A percentile compares a stretch with the other conserved stretches of the same genome.
These are phyloP conservation scores for Perithous albicinctus DNA, from an alignment of 2,888 invertebrate species.

Conservation along the genomic window DNA sequence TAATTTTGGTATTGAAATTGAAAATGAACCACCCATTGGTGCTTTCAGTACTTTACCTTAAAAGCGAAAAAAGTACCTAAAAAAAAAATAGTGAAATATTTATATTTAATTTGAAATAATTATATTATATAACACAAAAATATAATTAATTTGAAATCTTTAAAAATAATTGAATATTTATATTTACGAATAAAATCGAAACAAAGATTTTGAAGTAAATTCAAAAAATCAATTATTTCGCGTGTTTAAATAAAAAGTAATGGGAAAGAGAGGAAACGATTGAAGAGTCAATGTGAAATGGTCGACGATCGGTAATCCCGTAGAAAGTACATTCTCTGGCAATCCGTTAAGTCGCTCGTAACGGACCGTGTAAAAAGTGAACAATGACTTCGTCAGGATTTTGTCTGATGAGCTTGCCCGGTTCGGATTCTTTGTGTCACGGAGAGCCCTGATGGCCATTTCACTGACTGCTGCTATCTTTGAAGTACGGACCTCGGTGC, in stretches of 20 bases:
- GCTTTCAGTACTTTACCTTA: too few relatives aligned
- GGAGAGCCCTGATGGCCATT: conserved; percentile 36
- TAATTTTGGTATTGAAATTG: too few relatives aligned
- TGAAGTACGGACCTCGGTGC: conserved; percentile 21
- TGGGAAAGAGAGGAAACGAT: neutral
- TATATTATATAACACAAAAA: too few relatives aligned
- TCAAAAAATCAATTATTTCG: too few relatives aligned
- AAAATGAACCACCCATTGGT: too few relatives aligned
- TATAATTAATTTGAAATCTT: too few relatives aligned
- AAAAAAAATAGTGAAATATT: too few relatives aligned
- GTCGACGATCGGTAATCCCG: conserved; percentile 35
- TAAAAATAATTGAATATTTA: too few relatives aligned
- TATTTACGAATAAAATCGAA: too few relatives aligned
- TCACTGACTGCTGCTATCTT: conserved; percentile 31
- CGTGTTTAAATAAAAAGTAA: conserved; percentile 25
- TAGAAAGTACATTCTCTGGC: conserved; percentile 69
- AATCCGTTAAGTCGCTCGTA: conserved; percentile 67
- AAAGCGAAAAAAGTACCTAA: too few relatives aligned
- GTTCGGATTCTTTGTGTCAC: conserved; percentile 19
- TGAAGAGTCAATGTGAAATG: conserved; percentile 47
- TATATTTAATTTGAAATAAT: too few relatives aligned
- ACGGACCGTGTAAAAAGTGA: conserved; percentile 61
- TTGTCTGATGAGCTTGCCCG: conserved; percentile 55
- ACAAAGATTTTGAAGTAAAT: too few relatives aligned
- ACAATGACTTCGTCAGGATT: conserved; percentile 62